These are phyloP conservation scores for Cephus spinipes DNA, from an alignment of 2,888 invertebrate species.

Conservation along the genomic window DNA sequence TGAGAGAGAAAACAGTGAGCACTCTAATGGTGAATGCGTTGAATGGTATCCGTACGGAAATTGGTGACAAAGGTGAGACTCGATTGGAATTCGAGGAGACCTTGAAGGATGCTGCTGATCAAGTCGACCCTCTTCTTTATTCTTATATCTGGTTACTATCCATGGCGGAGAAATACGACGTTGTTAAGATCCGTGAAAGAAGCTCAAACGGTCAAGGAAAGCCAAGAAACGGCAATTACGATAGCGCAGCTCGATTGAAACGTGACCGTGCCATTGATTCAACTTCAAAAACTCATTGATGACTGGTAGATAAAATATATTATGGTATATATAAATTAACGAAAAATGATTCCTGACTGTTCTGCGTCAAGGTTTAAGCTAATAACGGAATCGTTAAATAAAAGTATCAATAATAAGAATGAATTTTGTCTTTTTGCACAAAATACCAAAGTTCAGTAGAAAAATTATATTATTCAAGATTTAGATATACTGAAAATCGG, in stretches of 20 bases:
- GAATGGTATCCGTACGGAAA: slow-evolving; percentile 40
- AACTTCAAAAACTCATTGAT: not conserved
- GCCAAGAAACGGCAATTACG: not conserved
- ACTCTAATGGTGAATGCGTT: slow-evolving; percentile 34
- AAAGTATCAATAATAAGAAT: not conserved
- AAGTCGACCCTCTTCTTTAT: slow-evolving; percentile 42
- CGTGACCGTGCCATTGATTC: not conserved
- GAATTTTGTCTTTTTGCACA: not conserved
- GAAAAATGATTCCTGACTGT: not conserved
- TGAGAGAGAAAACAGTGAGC: slow-evolving; percentile 33
- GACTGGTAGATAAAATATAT: not conserved
- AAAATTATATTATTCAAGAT: not conserved
- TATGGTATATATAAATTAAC: not conserved
- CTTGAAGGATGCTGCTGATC: slow-evolving; percentile 42
- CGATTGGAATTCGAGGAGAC: slow-evolving; percentile 42
- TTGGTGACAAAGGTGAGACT: slow-evolving; percentile 30
- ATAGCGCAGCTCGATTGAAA: not conserved
- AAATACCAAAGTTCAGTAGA: not conserved
- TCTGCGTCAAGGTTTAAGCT: not conserved
- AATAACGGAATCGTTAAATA: not conserved
- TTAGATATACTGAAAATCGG: not conserved
- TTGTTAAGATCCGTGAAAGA: slow-evolving; percentile 33
- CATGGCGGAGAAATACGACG: slow-evolving; percentile 39
- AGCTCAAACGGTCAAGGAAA: slow-evolving; percentile 9
- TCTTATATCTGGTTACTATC: slow-evolving; percentile 40